Evolutionary conservation across 2,113 vertebrate species (phyloP), one percentile per base, ranked within the genome.

Genomic region (Channa argus): DNA sequence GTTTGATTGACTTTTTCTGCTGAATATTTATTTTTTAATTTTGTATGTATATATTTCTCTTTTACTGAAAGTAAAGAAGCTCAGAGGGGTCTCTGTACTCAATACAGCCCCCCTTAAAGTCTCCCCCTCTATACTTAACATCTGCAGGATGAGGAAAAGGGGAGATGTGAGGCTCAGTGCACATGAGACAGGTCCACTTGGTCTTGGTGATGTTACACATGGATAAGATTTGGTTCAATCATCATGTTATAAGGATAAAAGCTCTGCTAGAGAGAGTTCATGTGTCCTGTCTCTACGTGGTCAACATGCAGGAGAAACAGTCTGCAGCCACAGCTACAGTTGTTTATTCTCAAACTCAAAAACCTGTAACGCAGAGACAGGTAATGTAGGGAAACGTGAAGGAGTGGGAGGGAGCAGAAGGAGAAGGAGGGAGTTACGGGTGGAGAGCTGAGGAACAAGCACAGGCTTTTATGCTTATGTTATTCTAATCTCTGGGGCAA

Each of bases 401-500:
- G 41, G 6, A 47, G 53, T 59, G 47, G 64, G 68, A 64, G 80
- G 75, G 59, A 43, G 45, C 34, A 60, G 67, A 45, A 53, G 37
- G 44, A 73, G 56, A 44, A 14, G 39, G 39, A 33, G 14, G 69
- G 63, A 34, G 63, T 52, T 3, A 50, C 38, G 59, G 72, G 53
- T 34, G 63, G 85, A 79, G 80, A 71, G 47, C 65, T 8, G 15
- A 47, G 74, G 84, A 93, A 94, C 92, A 94, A 89, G 84, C 64
- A 39, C 77, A 71, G 85, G 80, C 88, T 93, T 94, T 88, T 94
- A 83, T 74, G 69, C 79, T 80, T 68, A 92, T 94, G 92, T 94
- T 95, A 92, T 94, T 94, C 87, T 91, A 94, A 94, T 94, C 91
- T 93, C 75, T 74, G 89, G 87, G 88, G 60, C 82, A 74, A 1